phyloP scores from a whole-genome alignment of 1,140 invertebrate species.

The Anthonomus grandis region DNA sequence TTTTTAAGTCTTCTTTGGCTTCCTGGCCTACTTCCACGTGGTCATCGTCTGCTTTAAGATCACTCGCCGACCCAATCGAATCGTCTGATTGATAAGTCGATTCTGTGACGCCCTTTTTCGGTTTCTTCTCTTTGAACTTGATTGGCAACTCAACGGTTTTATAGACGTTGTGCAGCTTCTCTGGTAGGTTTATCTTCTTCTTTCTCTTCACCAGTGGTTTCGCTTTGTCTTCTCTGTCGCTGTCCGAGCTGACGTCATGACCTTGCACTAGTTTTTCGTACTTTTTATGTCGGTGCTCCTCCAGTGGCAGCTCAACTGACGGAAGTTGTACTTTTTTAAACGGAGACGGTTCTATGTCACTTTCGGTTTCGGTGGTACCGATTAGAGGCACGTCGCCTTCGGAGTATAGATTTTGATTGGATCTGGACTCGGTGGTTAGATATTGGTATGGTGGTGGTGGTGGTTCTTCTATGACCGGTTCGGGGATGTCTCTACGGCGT shows the following conservation, averaged over 20 bases:
- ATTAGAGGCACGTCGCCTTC: constrained; percentile 39
- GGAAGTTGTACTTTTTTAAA: constrained; percentile 56
- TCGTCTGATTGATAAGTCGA: constrained; percentile 58
- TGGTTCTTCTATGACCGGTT: constrained; percentile 28
- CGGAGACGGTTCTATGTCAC: constrained; percentile 49
- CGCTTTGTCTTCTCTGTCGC: constrained; percentile 49
- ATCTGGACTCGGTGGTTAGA: constrained; percentile 19
- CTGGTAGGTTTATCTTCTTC: constrained; percentile 38
- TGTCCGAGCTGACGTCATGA: constrained; percentile 58
- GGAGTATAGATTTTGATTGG: constrained; percentile 22
- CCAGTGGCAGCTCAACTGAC: constrained; percentile 51
- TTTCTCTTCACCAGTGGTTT: constrained; percentile 38
- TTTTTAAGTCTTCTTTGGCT: constrained; percentile 47
- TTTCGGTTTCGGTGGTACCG: constrained; percentile 36
- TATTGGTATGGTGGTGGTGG: constrained; percentile 11
- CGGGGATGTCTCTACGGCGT: constrained; percentile 11
- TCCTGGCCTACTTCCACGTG: constrained; percentile 37
- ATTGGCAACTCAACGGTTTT: constrained; percentile 52
- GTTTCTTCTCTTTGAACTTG: constrained; percentile 25
- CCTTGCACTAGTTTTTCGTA: constrained; percentile 70
- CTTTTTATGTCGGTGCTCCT: constrained; percentile 66
- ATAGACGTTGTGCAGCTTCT: constrained; percentile 49
- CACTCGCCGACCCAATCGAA: constrained; percentile 72
- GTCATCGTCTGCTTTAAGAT: constrained; percentile 58
- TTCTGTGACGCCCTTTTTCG: constrained; percentile 33